Conservation (phyloP, 1,140 invertebrate species). For the Drosophila pseudoananassae region DNA sequence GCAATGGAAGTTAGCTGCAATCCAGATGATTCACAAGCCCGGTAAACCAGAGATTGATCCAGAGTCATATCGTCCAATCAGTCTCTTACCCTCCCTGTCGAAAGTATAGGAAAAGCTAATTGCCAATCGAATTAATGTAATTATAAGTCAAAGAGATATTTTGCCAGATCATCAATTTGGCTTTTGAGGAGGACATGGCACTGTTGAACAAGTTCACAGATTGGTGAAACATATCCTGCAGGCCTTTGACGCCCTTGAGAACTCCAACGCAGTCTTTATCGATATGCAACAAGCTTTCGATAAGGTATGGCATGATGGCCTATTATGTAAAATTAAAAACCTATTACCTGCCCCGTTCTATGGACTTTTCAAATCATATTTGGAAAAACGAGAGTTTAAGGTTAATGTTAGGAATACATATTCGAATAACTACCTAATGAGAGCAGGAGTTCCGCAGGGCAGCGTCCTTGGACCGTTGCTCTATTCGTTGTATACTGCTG, state of each 20-base stretch:
- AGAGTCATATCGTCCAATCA: neutral
- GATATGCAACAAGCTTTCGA: conserved; percentile 29
- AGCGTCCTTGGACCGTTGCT: neutral
- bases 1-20: conserved; percentile 1
- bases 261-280: conserved; percentile 26
- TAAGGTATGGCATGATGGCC: conserved; percentile 12
- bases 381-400: neutral
- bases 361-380: neutral
- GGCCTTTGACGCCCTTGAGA: conserved; percentile 6
- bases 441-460: conserved; percentile 18
- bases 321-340: neutral
- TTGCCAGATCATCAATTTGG: conserved; percentile 8
- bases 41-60: neutral
- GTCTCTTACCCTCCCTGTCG: conserved; percentile 10
- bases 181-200: conserved; percentile 7
- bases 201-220: conserved; percentile 15
- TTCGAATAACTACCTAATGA: conserved; percentile 9
- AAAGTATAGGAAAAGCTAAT: conserved; percentile 20
- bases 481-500: conserved; percentile 18
- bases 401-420: conserved; percentile 4
- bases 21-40: too few relatives aligned
- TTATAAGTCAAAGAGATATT: neutral
- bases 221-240: neutral
- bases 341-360: neutral
- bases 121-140: conserved; percentile 4